Evolutionary conservation across 2,113 vertebrate species (phyloP).

Genomic region (Syngnathus scovelli): DNA sequence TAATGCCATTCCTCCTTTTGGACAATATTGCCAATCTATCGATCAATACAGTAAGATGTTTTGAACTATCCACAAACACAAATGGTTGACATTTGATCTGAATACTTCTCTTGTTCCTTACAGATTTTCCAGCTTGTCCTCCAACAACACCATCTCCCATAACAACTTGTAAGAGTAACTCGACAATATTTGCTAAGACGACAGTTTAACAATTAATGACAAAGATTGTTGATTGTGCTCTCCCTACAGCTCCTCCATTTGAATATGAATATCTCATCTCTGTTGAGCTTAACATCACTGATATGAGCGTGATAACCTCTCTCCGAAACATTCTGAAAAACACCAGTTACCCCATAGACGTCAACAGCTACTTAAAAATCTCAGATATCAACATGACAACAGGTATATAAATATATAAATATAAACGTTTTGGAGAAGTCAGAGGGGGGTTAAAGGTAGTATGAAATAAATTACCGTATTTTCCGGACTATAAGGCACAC

Average conservation of each 20-base stretch:
- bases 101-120: too few species aligned
- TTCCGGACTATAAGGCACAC: too few species aligned
- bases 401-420: too few species aligned
- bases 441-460: too few species aligned
- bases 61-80: too few species aligned
- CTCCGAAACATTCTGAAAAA: slow-evolving; percentile 27
- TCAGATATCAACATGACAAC: not conserved
- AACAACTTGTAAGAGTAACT: too few species aligned
- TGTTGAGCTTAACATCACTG: slow-evolving; percentile 34
- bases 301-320: slow-evolving; percentile 2
- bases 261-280: slow-evolving; percentile 16
- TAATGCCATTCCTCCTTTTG: slow-evolving; percentile 19
- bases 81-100: too few species aligned
- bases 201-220: too few species aligned
- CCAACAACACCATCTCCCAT: too few species aligned
- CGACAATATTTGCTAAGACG: too few species aligned
- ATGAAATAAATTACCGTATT: too few species aligned
- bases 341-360: slow-evolving; percentile 13
- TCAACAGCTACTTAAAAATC: slow-evolving; percentile 2
- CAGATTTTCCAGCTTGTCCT: too few species aligned
- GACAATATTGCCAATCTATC: slow-evolving; percentile 17
- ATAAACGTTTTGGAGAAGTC: not conserved
- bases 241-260: not conserved
- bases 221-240: not conserved
- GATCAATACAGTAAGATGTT: slow-evolving; percentile 19